Base-by-base conservation (phyloP, 2,888 invertebrate species). In the Xestoiulus laeticollis region DNA sequence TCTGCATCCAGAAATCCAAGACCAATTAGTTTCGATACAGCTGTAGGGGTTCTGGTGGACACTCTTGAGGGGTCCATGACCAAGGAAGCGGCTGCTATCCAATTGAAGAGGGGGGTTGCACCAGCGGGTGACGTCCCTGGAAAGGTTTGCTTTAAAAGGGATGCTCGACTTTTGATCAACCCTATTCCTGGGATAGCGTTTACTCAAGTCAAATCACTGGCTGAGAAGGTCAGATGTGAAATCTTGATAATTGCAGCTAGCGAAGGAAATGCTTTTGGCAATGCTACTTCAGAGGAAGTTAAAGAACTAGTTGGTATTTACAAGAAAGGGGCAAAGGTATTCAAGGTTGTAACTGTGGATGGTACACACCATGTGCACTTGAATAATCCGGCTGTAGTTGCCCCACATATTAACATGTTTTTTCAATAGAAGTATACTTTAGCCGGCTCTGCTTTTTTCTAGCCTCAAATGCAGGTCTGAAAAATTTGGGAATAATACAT, bases 31-130 rank as follows among this genome's bases (percentile, higher is more conserved):
- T 1, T 30, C 12, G 93, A 95, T 0, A 95, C 96, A 90, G 96
- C 96, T 95, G 93, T 96, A 1, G 93, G 95, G 89, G 93, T 96
- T 22, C 95, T 96, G 0, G 91, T 94, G 85, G 94, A 95, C 88
- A 96, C 96, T 0, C 87, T 88, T 30, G 87, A 89, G n/a, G 82
- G 88, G 78, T 87, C 85, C 33, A 84, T 90, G 8, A 90, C 89
- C 4, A 12, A 68, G 32, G 90, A 90, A 86, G 87, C 88, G 26
- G 89, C 89, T 10, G 59, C 86, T n/a, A 86, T 89, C 86, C 87
- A 90, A n/a, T 87, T 90, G 83, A 89, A 89, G 85, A 84, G 90
- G 86, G 90, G 90, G 26, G 8, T 30, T 10, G 59, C 6, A 44
- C 86, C 43, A 2, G 88, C 89, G 14, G 87, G 68, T 22, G 88